Conservation (phyloP, 2,797 vertebrate species). For the Tragopan temminckii region DNA sequence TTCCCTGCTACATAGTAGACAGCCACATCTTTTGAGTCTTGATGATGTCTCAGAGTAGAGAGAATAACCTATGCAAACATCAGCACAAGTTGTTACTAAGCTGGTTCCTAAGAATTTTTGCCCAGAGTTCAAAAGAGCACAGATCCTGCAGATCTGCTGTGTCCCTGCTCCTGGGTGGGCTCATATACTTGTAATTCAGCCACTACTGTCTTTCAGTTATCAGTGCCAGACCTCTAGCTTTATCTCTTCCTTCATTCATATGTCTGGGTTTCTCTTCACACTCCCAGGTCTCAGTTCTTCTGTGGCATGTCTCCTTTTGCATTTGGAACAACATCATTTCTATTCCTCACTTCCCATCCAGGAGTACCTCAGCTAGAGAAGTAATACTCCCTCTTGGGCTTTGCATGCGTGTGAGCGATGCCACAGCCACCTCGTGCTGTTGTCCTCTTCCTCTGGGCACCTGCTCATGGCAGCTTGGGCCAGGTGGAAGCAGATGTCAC, state of each 20-base stretch:
- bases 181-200: neutral
- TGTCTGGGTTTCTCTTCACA: neutral
- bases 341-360: neutral
- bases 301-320: neutral
- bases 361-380: neutral
- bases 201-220: neutral
- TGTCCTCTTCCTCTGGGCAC: neutral
- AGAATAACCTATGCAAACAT: neutral
- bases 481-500: neutral
- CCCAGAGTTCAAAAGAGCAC: neutral
- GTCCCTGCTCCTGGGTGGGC: rapidly evolving
- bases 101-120: neutral
- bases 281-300: neutral
- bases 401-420: neutral
- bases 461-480: neutral
- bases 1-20: neutral
- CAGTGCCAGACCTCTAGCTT: neutral
- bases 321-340: neutral
- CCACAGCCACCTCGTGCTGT: rapidly evolving
- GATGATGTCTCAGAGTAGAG: neutral
- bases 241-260: neutral
- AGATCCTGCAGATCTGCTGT: neutral
- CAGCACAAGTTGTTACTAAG: neutral
- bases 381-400: neutral
- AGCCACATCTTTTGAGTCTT: neutral